phyloP scores from a whole-genome alignment of 1,140 invertebrate species.

The Drosophila rhopaloa region DNA sequence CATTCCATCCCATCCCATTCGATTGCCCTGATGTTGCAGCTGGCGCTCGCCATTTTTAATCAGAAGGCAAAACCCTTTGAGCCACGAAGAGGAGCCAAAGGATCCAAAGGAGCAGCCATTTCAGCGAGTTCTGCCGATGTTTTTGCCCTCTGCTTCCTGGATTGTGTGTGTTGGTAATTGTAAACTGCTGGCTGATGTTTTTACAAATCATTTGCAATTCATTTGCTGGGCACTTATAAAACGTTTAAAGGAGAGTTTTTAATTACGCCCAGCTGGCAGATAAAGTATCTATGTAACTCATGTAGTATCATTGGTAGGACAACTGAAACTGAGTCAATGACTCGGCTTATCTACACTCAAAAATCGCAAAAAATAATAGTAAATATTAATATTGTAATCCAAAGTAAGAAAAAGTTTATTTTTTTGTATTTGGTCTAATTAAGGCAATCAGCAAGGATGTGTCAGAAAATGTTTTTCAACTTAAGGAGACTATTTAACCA shows the following conservation, averaged over 20 bases:
- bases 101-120: conserved; percentile 51
- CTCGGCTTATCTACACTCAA: conserved; percentile 32
- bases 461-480: no score
- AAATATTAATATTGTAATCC: no score
- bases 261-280: conserved; percentile 51
- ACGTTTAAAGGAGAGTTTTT: conserved; percentile 74
- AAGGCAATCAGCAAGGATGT: no score
- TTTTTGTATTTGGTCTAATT: no score
- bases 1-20: conserved; percentile 10
- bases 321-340: conserved; percentile 36
- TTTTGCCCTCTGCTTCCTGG: conserved; percentile 4
- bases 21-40: conserved; percentile 22
- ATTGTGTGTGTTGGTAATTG: conserved; percentile 28
- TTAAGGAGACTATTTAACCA: no score
- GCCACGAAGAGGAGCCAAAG: conserved; percentile 32
- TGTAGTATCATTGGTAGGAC: conserved; percentile 8
- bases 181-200: conserved; percentile 57
- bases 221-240: conserved; percentile 69
- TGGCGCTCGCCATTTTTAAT: conserved; percentile 70
- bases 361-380: no score
- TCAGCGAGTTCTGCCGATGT: conserved; percentile 18
- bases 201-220: conserved; percentile 77
- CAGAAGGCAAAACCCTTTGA: conserved; percentile 70
- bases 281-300: conserved; percentile 14
- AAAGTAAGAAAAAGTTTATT: no score